Conservation (phyloP, 2,113 vertebrate genomes). For the Argyrosomus japonicus region DNA sequence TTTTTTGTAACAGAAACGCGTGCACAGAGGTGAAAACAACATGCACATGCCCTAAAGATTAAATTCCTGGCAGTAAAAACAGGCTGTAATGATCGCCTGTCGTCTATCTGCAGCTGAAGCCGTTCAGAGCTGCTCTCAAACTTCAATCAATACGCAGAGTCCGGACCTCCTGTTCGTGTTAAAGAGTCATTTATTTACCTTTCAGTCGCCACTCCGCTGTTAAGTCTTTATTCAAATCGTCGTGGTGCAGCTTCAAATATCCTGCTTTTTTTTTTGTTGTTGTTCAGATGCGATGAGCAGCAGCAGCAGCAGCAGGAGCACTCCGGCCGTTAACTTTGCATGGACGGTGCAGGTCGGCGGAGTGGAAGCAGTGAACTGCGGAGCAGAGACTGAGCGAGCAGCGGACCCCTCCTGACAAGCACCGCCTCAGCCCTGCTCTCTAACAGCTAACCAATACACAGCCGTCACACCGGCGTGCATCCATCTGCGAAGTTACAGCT, state of each 20-base stretch:
- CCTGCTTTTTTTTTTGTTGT: not conserved
- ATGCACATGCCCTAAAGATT: not conserved
- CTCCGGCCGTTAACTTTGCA: constrained; percentile 56
- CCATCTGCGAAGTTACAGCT: constrained; percentile 14
- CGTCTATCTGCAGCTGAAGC: constrained; percentile 5
- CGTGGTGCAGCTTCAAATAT: not conserved
- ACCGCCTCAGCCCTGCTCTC: constrained; percentile 71
- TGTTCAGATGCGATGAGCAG: not conserved
- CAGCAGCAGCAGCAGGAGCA: too few species aligned
- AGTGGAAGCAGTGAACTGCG: constrained; percentile 28
- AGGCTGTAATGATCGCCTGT: not conserved
- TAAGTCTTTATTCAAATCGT: not conserved
- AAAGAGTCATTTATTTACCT: constrained; percentile 57
- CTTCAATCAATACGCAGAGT: constrained; percentile 36
- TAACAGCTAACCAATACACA: constrained; percentile 34
- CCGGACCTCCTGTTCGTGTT: constrained; percentile 1
- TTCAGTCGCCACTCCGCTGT: constrained; percentile 19
- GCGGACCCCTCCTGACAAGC: constrained; percentile 65
- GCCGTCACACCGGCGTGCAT: not conserved
- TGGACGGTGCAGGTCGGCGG: constrained; percentile 27
- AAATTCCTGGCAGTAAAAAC: not conserved
- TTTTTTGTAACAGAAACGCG: too few species aligned
- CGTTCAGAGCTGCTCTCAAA: constrained; percentile 23
- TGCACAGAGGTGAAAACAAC: not conserved
- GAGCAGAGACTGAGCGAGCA: constrained; percentile 28